A percentile compares a stretch with the other conserved stretches of the same genome.
Conservation (phyloP, 1,140 invertebrate genomes). For the Diuraphis noxia region DNA sequence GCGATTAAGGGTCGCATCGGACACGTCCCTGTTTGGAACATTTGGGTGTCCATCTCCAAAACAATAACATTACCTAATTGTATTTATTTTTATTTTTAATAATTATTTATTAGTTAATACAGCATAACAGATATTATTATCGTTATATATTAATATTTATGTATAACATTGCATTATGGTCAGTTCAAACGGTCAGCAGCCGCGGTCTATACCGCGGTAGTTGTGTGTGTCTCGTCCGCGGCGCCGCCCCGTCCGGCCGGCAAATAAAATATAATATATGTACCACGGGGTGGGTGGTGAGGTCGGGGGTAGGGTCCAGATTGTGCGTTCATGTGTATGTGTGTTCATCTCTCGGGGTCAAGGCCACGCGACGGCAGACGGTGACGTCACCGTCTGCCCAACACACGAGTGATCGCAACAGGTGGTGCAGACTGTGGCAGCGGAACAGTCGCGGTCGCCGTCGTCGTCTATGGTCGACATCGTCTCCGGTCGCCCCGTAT, state of each 20-base stretch:
- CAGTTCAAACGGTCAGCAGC: not conserved
- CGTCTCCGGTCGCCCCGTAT: not conserved
- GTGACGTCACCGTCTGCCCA: conserved; percentile 49
- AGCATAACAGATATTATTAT: not conserved
- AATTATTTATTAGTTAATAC: too few relatives aligned
- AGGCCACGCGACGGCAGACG: conserved; percentile 44
- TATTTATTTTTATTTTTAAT: too few relatives aligned
- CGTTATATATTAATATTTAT: not conserved
- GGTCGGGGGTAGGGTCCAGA: conserved; percentile 12
- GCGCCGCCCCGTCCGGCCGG: not conserved
- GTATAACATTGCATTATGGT: not conserved
- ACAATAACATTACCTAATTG: too few relatives aligned
- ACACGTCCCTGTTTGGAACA: not conserved
- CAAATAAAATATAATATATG: not conserved
- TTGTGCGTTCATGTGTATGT: conserved; percentile 9
- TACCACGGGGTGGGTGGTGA: not conserved
- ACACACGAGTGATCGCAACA: conserved; percentile 24
- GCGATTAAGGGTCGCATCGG: too few relatives aligned
- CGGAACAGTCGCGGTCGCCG: not conserved
- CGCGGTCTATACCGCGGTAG: not conserved
- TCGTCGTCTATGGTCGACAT: not conserved
- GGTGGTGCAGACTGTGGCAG: not conserved
- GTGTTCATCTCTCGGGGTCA: conserved; percentile 49
- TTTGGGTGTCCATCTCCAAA: not conserved
- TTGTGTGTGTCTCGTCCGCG: not conserved